Evolutionary conservation across 2,888 invertebrate genomes (phyloP).

Genomic region (Coenonympha arcania): DNA sequence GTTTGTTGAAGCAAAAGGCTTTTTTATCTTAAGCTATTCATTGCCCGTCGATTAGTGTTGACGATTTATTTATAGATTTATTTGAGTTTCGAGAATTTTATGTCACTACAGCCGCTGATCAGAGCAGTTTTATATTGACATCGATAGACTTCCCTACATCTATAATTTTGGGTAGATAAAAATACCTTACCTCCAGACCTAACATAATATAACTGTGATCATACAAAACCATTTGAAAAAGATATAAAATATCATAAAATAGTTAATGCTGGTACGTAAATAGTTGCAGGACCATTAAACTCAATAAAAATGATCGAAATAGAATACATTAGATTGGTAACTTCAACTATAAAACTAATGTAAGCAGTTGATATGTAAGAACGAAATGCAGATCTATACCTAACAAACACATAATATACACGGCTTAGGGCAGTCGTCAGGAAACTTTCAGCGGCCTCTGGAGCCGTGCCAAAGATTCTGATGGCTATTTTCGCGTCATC

Average conservation of each 20-base stretch:
- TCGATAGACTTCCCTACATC: too few species aligned
- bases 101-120: too few species aligned
- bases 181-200: too few species aligned
- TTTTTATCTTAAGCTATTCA: too few species aligned
- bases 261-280: too few species aligned
- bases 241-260: not conserved
- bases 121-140: too few species aligned
- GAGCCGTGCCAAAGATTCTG: conserved; percentile 60
- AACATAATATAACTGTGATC: not conserved
- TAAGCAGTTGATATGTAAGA: conserved; percentile 15
- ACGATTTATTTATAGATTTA: too few species aligned
- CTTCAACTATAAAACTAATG: conserved; percentile 14
- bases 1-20: too few species aligned
- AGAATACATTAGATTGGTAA: conserved; percentile 3
- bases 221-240: not conserved
- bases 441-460: conserved; percentile 61
- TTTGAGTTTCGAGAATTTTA: too few species aligned
- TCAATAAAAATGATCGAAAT: conserved; percentile 1
- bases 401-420: conserved; percentile 12
- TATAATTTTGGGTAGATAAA: too few species aligned
- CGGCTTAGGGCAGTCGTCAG: conserved; percentile 36
- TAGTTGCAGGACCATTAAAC: not conserved
- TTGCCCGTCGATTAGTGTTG: too few species aligned
- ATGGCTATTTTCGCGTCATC: conserved; percentile 68
- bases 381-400: conserved; percentile 16